These are phyloP conservation scores for Notothenia rossii DNA, from an alignment of 2,113 vertebrate species.

Conservation along the genomic window DNA sequence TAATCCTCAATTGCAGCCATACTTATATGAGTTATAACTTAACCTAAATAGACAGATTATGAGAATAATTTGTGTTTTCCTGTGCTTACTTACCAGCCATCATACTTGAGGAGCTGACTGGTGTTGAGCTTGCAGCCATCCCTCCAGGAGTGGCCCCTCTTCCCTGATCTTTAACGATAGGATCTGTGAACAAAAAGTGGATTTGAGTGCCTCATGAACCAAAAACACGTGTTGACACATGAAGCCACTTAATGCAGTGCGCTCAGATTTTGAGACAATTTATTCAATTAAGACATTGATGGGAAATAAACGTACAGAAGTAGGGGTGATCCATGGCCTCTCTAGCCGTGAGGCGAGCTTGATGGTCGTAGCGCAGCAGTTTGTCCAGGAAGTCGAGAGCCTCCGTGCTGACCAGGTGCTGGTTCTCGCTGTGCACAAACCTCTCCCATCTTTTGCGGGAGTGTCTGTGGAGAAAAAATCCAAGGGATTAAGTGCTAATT, in stretches of 20 bases:
- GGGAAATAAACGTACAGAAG: constrained; percentile 81
- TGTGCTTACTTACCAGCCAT: constrained; percentile 84
- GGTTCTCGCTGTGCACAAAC: constrained; percentile 91
- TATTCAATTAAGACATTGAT: not conserved
- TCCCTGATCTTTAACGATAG: constrained; percentile 89
- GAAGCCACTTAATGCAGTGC: not conserved
- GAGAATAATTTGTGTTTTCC: not conserved
- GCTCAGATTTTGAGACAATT: not conserved
- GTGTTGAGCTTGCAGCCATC: constrained; percentile 84
- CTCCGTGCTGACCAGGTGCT: constrained; percentile 89
- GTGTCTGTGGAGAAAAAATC: constrained; percentile 75
- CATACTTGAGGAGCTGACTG: constrained; percentile 90
- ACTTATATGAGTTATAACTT: not conserved
- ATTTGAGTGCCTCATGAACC: constrained; percentile 1
- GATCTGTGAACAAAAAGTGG: constrained; percentile 71
- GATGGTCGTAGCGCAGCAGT: constrained; percentile 90
- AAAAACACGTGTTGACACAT: not conserved
- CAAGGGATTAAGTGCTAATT: not conserved
- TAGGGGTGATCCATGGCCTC: constrained; percentile 91
- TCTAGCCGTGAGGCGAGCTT: constrained; percentile 87
- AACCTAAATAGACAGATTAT: not conserved
- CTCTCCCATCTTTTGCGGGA: constrained; percentile 90
- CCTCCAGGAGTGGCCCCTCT: constrained; percentile 83
- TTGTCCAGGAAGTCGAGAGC: constrained; percentile 90
- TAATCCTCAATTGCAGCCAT: too few species aligned